Conservation (phyloP, 2,888 invertebrate genomes). For the Ophion obscuratus region DNA sequence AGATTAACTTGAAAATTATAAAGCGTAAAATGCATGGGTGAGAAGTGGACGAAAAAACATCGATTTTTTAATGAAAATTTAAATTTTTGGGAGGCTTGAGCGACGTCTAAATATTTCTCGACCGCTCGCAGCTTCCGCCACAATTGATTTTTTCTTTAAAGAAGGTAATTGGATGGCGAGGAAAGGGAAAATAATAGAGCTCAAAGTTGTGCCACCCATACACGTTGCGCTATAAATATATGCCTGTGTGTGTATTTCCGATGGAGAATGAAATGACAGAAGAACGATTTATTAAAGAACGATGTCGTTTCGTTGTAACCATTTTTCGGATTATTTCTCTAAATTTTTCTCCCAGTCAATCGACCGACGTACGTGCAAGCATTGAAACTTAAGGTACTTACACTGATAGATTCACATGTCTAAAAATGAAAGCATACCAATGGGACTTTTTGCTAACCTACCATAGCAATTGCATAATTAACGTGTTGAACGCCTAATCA, state of each 20-base stretch:
- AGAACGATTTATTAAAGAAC: constrained; percentile 35
- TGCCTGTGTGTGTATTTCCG: neutral
- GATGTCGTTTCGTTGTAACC: constrained; percentile 25
- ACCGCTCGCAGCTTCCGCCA: too few species aligned
- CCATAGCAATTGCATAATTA: constrained; percentile 65
- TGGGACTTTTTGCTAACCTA: constrained; percentile 48
- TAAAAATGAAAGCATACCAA: constrained; percentile 50
- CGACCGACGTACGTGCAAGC: constrained; percentile 38
- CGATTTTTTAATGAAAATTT: too few species aligned
- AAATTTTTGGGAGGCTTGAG: too few species aligned
- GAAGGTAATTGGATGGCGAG: too few species aligned
- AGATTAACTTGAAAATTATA: too few species aligned
- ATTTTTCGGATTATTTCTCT: neutral
- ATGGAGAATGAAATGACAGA: constrained; percentile 15
- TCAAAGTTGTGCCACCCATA: too few species aligned
- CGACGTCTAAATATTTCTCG: too few species aligned
- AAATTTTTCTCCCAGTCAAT: constrained; percentile 41
- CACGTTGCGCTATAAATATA: too few species aligned
- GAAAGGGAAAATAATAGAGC: too few species aligned
- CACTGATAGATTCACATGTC: neutral
- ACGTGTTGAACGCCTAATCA: constrained; percentile 72
- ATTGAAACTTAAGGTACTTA: neutral
- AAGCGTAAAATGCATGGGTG: too few species aligned
- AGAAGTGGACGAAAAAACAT: too few species aligned
- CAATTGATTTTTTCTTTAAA: too few species aligned